These are phyloP conservation scores for Rhyzopertha dominica DNA, from an alignment of 1,140 invertebrate species.

Conservation along the genomic window DNA sequence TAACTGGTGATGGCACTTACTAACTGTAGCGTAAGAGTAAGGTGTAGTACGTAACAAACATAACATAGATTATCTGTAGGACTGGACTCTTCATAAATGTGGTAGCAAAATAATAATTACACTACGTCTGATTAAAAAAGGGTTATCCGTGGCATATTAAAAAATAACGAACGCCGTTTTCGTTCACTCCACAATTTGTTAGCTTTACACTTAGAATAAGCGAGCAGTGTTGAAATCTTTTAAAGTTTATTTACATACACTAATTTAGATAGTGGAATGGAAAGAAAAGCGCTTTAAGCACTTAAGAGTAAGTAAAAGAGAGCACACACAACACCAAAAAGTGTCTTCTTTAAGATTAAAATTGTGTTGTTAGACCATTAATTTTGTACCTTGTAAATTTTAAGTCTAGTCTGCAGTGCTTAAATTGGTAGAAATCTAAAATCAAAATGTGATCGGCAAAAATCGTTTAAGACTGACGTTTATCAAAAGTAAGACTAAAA, in stretches of 20 bases:
- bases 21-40: slow-evolving; percentile 26
- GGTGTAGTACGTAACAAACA: slow-evolving; percentile 34
- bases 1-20: slow-evolving; percentile 43
- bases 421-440: too few species aligned
- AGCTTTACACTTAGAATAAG: neutral
- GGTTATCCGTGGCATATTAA: neutral
- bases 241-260: slow-evolving; percentile 17
- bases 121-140: slow-evolving; percentile 1
- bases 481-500: too few species aligned
- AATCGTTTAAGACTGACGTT: too few species aligned
- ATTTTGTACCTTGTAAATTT: too few species aligned
- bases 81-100: slow-evolving; percentile 38
- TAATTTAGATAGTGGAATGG: neutral
- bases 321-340: slow-evolving; percentile 5
- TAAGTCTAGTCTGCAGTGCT: too few species aligned
- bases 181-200: neutral
- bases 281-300: neutral
- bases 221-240: slow-evolving; percentile 8
- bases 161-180: slow-evolving; percentile 2
- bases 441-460: too few species aligned
- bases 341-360: slow-evolving; percentile 11
- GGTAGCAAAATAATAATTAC: slow-evolving; percentile 34
- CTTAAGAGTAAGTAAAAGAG: neutral
- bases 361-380: too few species aligned
- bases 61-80: slow-evolving; percentile 29